Percentiles rank a stretch among this genome's conserved stretches.
These are phyloP conservation scores for Dicaeum eximium DNA, from an alignment of 2,113 vertebrate genomes.

Conservation along the genomic window DNA sequence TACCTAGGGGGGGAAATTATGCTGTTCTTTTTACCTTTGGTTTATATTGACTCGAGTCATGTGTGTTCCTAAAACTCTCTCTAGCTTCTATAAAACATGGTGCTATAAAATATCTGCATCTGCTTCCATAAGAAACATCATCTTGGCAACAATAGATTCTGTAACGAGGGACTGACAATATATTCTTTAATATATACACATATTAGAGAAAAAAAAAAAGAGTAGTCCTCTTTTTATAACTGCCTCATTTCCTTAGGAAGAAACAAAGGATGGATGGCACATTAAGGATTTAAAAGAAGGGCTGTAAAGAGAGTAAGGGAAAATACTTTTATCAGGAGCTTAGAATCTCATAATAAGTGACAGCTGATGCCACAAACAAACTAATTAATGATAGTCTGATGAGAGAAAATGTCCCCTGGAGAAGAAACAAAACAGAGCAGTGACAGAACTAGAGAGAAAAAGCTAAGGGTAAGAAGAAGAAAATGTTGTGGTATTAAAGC, in stretches of 20 bases:
- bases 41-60: background rate
- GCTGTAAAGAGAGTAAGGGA: background rate
- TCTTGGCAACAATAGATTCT: background rate
- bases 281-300: background rate
- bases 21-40: background rate
- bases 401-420: background rate
- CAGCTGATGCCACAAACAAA: slow-evolving; percentile 21
- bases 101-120: background rate
- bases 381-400: slow-evolving; percentile 34
- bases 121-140: background rate
- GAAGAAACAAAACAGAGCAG: background rate
- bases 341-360: background rate
- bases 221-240: background rate
- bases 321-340: background rate
- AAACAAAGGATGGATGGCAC: background rate
- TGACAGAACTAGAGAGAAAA: background rate
- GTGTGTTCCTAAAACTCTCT: background rate
- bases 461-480: background rate
- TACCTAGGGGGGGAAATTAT: background rate
- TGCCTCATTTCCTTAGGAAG: background rate
- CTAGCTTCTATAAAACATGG: background rate
- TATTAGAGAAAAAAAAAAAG: background rate
- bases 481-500: background rate
- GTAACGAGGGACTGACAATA: background rate
- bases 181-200: background rate